Evolutionary conservation across 2,113 vertebrate species (phyloP), one percentile per base, ranked within the genome.

Genomic region (Sphaerodactylus townsendi): DNA sequence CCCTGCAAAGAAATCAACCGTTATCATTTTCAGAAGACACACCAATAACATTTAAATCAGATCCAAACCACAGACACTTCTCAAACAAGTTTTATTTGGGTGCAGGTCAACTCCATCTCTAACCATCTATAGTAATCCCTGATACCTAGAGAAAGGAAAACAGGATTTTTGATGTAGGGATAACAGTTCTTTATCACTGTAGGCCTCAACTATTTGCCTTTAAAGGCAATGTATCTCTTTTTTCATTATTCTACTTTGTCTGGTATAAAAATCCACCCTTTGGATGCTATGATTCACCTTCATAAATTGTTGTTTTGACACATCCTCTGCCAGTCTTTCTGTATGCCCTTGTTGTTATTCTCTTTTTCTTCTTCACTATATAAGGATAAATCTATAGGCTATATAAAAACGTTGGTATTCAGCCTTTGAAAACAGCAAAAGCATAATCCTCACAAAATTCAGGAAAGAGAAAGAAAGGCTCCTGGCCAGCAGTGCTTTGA

Each of bases 261-360:
- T 81, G 53, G 90, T 88, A 86, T 39, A 79, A 84, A 91, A 90
- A 46, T 14, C 10, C 76, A 77, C 77, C 72, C 13, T 76, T 21
- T 85, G 21, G 6, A 50, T 81, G 7, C 11, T 84, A n/a, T 68
- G 4, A 14, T 84, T 87, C 30, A 73, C 1, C 25, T 19, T 75
- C 50, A 86, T 39, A 73, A 76, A 85, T 78, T 0, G 48, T 66
- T 85, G 65, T 81, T 10, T 59, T 86, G 35, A 71, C 9, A 76
- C 2, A 87, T 87, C 73, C 90, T 3, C 17, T 87, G 7, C 1
- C 35, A 82, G 19, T 39, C 71, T 0, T 62, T 78, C 78, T 37
- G 2, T 75, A 62, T 72, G n/a, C 25, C 62, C 66, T 79, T 46
- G 64, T 25, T 30, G 11, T 41, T 50, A 21, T 85, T 87, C 2